Evolutionary conservation across 2,888 invertebrate species (phyloP), one percentile per base, ranked within the genome.

Genomic region (Carpatolechia fugitivella): DNA sequence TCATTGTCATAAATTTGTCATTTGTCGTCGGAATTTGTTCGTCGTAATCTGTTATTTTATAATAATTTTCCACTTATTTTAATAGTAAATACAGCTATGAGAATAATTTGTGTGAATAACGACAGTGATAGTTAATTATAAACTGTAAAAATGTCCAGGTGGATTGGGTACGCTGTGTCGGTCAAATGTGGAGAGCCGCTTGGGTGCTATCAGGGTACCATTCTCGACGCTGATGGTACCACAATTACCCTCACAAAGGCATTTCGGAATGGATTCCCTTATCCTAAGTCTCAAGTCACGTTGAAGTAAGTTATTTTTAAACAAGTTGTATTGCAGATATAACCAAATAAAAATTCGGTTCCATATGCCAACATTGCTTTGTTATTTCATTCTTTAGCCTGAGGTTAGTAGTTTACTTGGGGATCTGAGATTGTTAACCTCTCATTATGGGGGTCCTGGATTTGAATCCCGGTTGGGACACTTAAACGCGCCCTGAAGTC

Each of bases 131-230:
- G 14, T 3, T 40, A 10, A 14, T 14, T 40, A 36, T 18, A 40
- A 16, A 40, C 24, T 44, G 24, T 20, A 3, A 44, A 24, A 40
- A 92, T 92, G 92, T 88, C 92, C 59, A 86, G 91, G 65, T 95
- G 93, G 93, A 79, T 94, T 60, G 97, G 97, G 52, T 95, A 94
- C 78, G 93, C 95, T 63, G 96, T 98, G 61, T 96, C 97, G 14
- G 93, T 97, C 58, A 94, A 95, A 77, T 97, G 97, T 80, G 93
- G 93, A 24, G 93, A 94, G 57, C 92, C 93, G 46, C 80, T 95
- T 60, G 96, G 96, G 48, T 93, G 94, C 58, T 97, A 95, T 76
- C 97, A 97, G 83, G 96, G 93, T 33, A 91, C 92, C 46, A 97
- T 98, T 60, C 85, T 93, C 54, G 92, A 93, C 68, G 94, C 96